Conservation (phyloP, 2,113 vertebrate genomes). For the Melanostigma gelatinosum region DNA sequence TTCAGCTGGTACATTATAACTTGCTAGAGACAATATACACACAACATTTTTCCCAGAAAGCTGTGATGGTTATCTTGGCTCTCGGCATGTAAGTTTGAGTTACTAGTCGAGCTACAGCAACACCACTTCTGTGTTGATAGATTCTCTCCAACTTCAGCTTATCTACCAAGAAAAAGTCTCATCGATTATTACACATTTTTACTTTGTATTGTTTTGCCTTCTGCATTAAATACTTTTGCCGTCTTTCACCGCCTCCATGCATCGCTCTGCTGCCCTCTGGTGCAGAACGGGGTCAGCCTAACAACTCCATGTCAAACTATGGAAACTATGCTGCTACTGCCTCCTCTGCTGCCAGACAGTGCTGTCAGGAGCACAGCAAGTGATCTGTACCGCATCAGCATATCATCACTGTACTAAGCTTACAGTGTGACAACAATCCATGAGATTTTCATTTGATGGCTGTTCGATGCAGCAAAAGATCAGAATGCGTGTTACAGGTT, state of each 20-base stretch:
- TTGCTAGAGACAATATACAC: neutral
- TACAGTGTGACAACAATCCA: neutral
- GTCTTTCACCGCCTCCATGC: neutral
- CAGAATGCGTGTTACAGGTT: neutral
- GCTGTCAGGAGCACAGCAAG: slow-evolving; percentile 4
- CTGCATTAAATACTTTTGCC: neutral
- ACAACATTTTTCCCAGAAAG: neutral
- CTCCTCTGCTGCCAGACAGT: neutral
- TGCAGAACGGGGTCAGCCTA: slow-evolving; percentile 9
- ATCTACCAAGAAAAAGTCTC: neutral
- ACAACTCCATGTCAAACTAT: slow-evolving; percentile 14
- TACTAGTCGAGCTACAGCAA: neutral
- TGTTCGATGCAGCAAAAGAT: neutral
- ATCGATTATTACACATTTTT: neutral
- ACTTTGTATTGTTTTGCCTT: neutral
- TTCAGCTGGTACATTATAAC: neutral
- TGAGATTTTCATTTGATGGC: neutral
- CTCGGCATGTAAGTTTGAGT: neutral
- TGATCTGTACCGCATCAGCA: neutral
- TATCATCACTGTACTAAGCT: neutral
- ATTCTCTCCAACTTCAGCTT: neutral
- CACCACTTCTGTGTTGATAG: no score
- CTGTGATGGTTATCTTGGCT: neutral
- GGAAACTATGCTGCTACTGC: slow-evolving; percentile 2
- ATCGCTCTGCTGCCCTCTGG: slow-evolving; percentile 21